Base-by-base conservation (phyloP, 2,888 invertebrate species). In the Ramazzottius varieornatus region DNA sequence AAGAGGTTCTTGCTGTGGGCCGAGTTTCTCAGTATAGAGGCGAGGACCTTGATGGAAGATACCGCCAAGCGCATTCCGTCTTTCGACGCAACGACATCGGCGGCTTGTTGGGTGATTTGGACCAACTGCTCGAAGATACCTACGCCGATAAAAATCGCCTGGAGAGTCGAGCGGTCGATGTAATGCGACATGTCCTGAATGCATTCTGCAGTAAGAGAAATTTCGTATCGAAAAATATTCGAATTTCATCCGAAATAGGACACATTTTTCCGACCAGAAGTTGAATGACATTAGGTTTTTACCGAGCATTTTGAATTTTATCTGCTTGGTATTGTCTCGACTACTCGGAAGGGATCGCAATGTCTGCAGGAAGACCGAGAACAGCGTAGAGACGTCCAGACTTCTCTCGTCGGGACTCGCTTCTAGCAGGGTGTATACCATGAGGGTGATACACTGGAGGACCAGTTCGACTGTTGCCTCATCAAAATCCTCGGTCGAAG, bases 391-490 rank as follows among this genome's bases (percentile, higher is more conserved):
- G 20, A 64, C 33, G 16, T 33, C 64, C n/a, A 64, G 4, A 4
- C 67, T 32, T 67, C 74, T 74, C 72, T 73, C 72, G 66, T 75
- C 75, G 8, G 74, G 73, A 66, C 71, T 71, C 63, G 72, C 70
- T 40, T 68, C 69, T 65, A 74, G 74, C 24, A 75, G 70, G 29
- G 72, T 71, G 66, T 74, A 74, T 1, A 74, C 71, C 71, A 74
- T 72, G 24, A 70, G 67, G 2, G 73, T 70, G 24, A 74, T 67
- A 68, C 74, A 73, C 66, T 72, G 71, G 29, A 74, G 70, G 8
- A 72, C 71, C 32, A 73, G 66, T 24, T 71, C 70, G 66, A 71
- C 40, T 20, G 40, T 40, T 20, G 8, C 40, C 8, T 8, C 40
- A 40, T 20, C 8, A 40, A 20, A 40, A 40, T 40, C 40, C 8